A percentile compares a stretch with the other conserved stretches of the same genome.
Conservation (phyloP, 35 echinoderm and acorn worm species). For the Strongylocentrotus purpuratus region DNA sequence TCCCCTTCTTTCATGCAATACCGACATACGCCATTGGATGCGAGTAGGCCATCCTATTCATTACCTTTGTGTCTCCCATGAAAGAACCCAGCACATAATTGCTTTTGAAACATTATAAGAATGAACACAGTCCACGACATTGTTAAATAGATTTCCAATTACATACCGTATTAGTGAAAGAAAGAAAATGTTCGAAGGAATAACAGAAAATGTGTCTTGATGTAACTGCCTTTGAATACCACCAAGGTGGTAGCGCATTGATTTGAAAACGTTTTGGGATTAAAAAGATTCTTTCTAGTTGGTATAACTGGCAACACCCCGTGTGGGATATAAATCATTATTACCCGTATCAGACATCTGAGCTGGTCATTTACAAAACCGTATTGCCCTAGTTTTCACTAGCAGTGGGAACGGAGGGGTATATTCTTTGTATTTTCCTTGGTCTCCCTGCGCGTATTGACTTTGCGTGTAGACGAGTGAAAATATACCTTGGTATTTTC, state of each 20-base stretch:
- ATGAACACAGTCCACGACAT: neutral
- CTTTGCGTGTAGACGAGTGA: no score
- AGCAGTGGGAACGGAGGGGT: no score
- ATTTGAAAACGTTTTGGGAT: neutral
- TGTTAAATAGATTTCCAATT: neutral
- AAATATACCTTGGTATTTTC: no score
- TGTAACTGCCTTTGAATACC: neutral
- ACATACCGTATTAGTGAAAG: neutral
- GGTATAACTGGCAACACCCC: no score
- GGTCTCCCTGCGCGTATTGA: no score
- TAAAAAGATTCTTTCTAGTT: neutral
- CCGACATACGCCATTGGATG: neutral
- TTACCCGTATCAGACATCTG: no score
- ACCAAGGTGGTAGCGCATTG: neutral
- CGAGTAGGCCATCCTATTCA: neutral
- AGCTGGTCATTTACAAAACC: no score
- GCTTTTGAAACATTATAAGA: neutral
- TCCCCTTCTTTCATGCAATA: neutral
- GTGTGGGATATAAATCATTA: neutral
- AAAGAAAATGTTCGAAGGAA: neutral
- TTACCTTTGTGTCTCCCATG: neutral
- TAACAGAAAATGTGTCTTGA: neutral
- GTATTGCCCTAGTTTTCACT: no score
- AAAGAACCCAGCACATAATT: neutral
- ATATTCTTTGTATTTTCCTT: no score